These are phyloP conservation scores for Helicoverpa assulta DNA, from an alignment of 2,888 invertebrate genomes.

Conservation along the genomic window DNA sequence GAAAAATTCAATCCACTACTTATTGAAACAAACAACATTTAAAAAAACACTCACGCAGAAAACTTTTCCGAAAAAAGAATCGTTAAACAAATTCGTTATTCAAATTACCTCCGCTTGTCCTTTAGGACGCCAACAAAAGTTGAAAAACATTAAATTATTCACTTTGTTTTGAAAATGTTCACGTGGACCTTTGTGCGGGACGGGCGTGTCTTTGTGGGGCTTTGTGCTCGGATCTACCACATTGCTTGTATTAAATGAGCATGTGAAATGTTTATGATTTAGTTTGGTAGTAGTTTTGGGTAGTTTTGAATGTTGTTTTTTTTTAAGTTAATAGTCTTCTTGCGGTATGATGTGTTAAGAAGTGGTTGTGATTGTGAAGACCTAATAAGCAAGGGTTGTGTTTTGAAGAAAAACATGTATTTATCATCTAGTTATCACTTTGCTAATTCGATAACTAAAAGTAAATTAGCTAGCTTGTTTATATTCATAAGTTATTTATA, in stretches of 20 bases:
- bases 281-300: slow-evolving; percentile 6
- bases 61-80: slow-evolving; percentile 29
- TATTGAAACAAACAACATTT: slow-evolving; percentile 15
- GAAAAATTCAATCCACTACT: neutral
- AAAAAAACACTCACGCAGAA: slow-evolving; percentile 11
- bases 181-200: slow-evolving; percentile 28
- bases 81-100: slow-evolving; percentile 45
- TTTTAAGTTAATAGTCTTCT: too few species aligned
- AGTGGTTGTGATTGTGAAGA: too few species aligned
- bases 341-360: too few species aligned
- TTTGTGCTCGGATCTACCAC: slow-evolving; percentile 42
- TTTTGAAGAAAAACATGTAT: too few species aligned
- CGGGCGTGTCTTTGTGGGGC: slow-evolving; percentile 35
- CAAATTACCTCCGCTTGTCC: slow-evolving; percentile 35
- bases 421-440: too few species aligned
- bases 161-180: slow-evolving; percentile 46
- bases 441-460: too few species aligned
- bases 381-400: too few species aligned
- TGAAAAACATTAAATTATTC: slow-evolving; percentile 49
- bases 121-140: slow-evolving; percentile 34
- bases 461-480: too few species aligned
- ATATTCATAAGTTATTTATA: too few species aligned
- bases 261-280: slow-evolving; percentile 25
- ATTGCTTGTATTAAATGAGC: slow-evolving; percentile 24
- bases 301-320: neutral